phyloP scores from a whole-genome alignment of 2,888 invertebrate species.

The Xestoiulus laeticollis region DNA sequence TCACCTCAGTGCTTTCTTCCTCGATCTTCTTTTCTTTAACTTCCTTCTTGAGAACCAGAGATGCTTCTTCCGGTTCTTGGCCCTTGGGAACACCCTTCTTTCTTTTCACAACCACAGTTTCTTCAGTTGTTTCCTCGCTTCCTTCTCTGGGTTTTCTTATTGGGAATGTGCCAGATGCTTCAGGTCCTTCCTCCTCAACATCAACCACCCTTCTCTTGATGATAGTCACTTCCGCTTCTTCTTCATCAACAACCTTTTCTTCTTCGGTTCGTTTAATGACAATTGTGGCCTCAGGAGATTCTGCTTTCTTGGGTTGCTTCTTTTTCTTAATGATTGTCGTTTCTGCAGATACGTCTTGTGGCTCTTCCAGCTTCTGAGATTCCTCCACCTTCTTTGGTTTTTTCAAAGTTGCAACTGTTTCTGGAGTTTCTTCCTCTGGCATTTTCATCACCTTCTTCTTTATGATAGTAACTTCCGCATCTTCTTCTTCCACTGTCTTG shows the following conservation, averaged over 20 bases:
- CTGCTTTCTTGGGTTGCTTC: slow-evolving; percentile 49
- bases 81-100: slow-evolving; percentile 50
- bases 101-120: slow-evolving; percentile 29
- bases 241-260: slow-evolving; percentile 50
- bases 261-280: slow-evolving; percentile 38
- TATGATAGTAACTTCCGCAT: slow-evolving; percentile 61
- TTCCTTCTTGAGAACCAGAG: slow-evolving; percentile 56
- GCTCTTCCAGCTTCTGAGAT: slow-evolving; percentile 36
- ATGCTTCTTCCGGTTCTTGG: slow-evolving; percentile 58
- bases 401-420: slow-evolving; percentile 54
- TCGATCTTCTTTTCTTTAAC: slow-evolving; percentile 47
- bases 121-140: slow-evolving; percentile 53
- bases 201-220: slow-evolving; percentile 23
- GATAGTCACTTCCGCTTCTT: slow-evolving; percentile 56
- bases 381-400: slow-evolving; percentile 39
- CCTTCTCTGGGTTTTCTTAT: slow-evolving; percentile 31
- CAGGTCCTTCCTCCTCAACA: slow-evolving; percentile 1
- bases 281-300: slow-evolving; percentile 30
- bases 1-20: slow-evolving; percentile 48
- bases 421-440: slow-evolving; percentile 51
- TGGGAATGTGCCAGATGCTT: not conserved
- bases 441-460: slow-evolving; percentile 58
- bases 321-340: slow-evolving; percentile 53
- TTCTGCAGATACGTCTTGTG: slow-evolving; percentile 53
- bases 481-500: slow-evolving; percentile 65